phyloP scores from a whole-genome alignment of 2,113 vertebrate genomes.

The Damaliscus lunatus region DNA sequence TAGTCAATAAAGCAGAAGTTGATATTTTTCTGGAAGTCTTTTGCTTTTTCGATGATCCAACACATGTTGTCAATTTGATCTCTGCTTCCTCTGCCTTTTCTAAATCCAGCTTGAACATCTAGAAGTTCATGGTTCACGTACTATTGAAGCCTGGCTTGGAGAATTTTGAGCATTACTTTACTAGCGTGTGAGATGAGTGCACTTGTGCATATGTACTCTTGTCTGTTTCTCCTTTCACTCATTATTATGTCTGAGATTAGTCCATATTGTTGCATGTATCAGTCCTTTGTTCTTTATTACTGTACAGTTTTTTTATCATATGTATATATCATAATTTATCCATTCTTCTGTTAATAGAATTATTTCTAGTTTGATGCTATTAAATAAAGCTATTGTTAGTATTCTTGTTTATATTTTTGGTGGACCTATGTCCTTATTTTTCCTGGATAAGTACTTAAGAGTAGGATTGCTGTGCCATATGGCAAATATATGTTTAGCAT shows the following conservation, averaged over 20 bases:
- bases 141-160: background rate
- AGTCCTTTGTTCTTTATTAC: background rate
- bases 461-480: background rate
- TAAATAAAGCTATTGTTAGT: conserved; percentile 23
- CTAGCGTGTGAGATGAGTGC: background rate
- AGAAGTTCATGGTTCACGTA: background rate
- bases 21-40: background rate
- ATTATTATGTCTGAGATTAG: background rate
- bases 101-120: background rate
- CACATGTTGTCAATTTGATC: background rate
- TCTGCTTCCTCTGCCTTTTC: background rate
- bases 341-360: conserved; percentile 3
- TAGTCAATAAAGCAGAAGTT: background rate
- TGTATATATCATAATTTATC: background rate
- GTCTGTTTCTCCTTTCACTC: background rate
- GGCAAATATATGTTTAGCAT: background rate
- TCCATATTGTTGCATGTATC: background rate
- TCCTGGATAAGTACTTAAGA: conserved; percentile 2
- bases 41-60: background rate
- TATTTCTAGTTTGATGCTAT: background rate
- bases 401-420: background rate
- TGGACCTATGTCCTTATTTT: background rate
- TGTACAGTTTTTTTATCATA: background rate
- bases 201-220: background rate
- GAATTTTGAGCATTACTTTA: background rate